A percentile compares a stretch with the other conserved stretches of the same genome.
Conservation (phyloP, 2,113 vertebrate species). For the Amia ocellicauda region DNA sequence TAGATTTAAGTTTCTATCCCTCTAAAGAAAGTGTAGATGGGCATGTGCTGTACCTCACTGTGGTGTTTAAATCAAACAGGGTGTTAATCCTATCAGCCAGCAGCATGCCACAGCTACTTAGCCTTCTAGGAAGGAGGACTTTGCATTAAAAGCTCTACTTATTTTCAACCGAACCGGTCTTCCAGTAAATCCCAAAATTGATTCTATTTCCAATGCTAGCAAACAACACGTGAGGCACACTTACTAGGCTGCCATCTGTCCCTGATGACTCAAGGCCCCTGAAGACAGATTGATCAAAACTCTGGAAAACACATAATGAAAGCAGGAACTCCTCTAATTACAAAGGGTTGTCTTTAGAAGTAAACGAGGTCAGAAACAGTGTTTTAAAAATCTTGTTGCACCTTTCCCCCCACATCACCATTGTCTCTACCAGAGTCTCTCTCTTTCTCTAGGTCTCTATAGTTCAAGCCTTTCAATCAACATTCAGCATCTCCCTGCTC, state of each 20-base stretch:
- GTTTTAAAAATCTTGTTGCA: too few relatives aligned
- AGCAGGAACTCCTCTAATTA: background rate
- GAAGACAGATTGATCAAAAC: background rate
- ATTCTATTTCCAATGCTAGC: conserved; percentile 13
- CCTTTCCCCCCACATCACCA: too few relatives aligned
- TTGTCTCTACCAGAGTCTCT: too few relatives aligned
- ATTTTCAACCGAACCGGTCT: conserved; percentile 16
- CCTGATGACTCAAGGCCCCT: conserved; percentile 17
- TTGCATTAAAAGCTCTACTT: conserved; percentile 28
- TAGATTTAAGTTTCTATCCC: conserved; percentile 21
- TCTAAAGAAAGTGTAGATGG: conserved; percentile 11
- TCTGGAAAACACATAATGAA: background rate
- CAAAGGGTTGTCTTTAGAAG: background rate
- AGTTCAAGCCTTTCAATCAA: too few relatives aligned
- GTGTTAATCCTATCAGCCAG: conserved; percentile 54
- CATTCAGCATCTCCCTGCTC: too few relatives aligned
- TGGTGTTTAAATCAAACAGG: conserved; percentile 48
- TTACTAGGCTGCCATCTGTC: conserved; percentile 19
- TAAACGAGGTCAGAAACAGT: too few relatives aligned
- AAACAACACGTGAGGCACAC: background rate
- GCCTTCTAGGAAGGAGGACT: conserved; percentile 29
- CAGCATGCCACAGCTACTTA: conserved; percentile 35
- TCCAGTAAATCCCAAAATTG: conserved; percentile 23
- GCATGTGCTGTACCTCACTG: conserved; percentile 38
- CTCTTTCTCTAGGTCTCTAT: too few relatives aligned